Evolutionary conservation across 2,113 vertebrate species (phyloP).

Genomic region (Barbus barbus): DNA sequence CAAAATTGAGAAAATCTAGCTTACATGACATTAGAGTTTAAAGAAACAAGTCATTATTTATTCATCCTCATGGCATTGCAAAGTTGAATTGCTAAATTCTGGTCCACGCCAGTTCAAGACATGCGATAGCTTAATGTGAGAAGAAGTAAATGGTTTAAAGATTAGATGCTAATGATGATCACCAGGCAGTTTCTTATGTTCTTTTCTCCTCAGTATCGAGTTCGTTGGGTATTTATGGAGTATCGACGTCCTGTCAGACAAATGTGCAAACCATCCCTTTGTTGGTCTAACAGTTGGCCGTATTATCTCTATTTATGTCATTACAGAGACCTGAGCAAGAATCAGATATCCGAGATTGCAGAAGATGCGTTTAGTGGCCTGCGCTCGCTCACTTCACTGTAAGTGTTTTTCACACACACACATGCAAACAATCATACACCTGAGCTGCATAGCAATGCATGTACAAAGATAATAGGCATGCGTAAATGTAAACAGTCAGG

Average conservation of each 20-base stretch:
- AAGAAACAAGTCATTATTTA: background rate
- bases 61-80: background rate
- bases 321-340: conserved; percentile 98
- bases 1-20: background rate
- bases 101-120: background rate
- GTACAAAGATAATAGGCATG: background rate
- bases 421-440: background rate
- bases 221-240: conserved; percentile 64
- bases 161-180: background rate
- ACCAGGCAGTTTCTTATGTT: background rate
- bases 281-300: conserved; percentile 10
- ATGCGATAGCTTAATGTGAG: background rate
- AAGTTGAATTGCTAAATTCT: too few relatives aligned
- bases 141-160: background rate
- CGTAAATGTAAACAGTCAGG: conserved; percentile 7
- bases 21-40: background rate
- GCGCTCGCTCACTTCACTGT: conserved; percentile 95
- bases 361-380: conserved; percentile 95
- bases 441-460: conserved; percentile 1
- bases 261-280: background rate
- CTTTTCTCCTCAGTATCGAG: conserved; percentile 34
- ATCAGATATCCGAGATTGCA: conserved; percentile 96
- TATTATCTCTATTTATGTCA: conserved; percentile 43
- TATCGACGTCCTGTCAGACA: conserved; percentile 40
- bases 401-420: conserved; percentile 72